Base-by-base conservation (phyloP, 2,113 vertebrate genomes). In the Pampusana beccarii region DNA sequence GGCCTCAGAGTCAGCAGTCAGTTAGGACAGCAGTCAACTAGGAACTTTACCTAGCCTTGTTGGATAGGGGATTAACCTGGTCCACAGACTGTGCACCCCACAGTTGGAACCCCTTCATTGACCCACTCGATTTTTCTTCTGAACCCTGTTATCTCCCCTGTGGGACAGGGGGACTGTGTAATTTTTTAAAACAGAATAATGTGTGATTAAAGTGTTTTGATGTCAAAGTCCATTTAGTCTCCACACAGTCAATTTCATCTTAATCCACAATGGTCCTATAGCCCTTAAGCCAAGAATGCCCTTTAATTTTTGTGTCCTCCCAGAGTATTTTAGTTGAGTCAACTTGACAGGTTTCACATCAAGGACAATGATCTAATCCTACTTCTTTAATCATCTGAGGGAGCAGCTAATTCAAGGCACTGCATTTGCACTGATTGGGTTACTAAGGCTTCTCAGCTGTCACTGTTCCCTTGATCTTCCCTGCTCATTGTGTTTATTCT, bases 151-250 rank as follows among this genome's bases (percentile, higher is more conserved):
- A 50, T 50, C 20, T 50, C 48, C 4, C 14, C 24, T 18, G 38
- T 57, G 23, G 20, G 46, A 71, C 3, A 31, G 11, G 16, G 5
- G 4, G 19, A 66, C 3, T 2, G 0, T 23, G 9, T n/a, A n/a
- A 62, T 84, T 80, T 3, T 6, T 75, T 31, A 61, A 57, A 77
- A 54, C 16, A 31, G 2, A 8, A 42, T 31, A 1, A 72, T 38
- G 12, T 77, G 25, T 53, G 16, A 57, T 21, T 24, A 56, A 61
- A 57, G 7, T 53, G 11, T 29, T 83, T 86, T 94, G 15, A 5
- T 38, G 25, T n/a, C 19, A 62, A 61, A 29, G 56, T 36, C 14
- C 9, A 8, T 42, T 90, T 83, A 72, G 8, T 54, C 23, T 72
- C 13, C 31, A 72, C 24, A 33, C 8, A 72, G 29, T 33, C 42